Evolutionary conservation across 2,888 invertebrate species (phyloP), one percentile per base, ranked within the genome.

Genomic region (Coleophora deauratella): DNA sequence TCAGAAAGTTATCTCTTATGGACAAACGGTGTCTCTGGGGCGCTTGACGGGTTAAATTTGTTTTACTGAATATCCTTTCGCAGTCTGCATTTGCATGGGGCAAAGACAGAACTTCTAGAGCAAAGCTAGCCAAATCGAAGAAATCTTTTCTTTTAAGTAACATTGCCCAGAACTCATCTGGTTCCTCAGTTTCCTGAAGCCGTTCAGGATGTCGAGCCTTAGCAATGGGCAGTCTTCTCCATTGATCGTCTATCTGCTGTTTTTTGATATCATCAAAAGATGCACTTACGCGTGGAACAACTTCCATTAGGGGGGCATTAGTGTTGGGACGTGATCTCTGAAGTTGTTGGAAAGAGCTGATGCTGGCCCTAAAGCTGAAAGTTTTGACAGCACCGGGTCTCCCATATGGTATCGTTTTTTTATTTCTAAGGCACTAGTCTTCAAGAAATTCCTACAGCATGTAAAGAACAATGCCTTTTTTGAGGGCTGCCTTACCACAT

Each of bases 71-170:
- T 28, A 46, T 28, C 10, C 28, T 28, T 12, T 40, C 40, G 31
- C 40, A 40, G 35, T 40, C 40, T 15, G 40, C 35, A 35, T 40
- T 40, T 8, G 40, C 40, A 40, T 40, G 40, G 11, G 35, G 30
- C 15, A 35, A 9, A 31, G 40, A 7, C 28, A 40, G 21, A 6
- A 38, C 33, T 33, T 15, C 34, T 11, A 42, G 32, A 36, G 45
- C 42, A 44, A 46, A 49, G 38, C 28, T 12, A 13, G 42, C 43
- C 41, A 49, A 32, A 27, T 49, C 42, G 42, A 15, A 33, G 37
- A 49, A 49, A 30, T 44, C 37, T 42, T 46, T 42, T 36, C 41
- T 47, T 42, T 47, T 45, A 21, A 36, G 40, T 48, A 45, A 41
- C 31, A 37, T 21, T 4, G 46, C 45, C 44, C 43, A 46, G 45